phyloP scores from a whole-genome alignment of 2,113 vertebrate genomes.

The Uria aalge region DNA sequence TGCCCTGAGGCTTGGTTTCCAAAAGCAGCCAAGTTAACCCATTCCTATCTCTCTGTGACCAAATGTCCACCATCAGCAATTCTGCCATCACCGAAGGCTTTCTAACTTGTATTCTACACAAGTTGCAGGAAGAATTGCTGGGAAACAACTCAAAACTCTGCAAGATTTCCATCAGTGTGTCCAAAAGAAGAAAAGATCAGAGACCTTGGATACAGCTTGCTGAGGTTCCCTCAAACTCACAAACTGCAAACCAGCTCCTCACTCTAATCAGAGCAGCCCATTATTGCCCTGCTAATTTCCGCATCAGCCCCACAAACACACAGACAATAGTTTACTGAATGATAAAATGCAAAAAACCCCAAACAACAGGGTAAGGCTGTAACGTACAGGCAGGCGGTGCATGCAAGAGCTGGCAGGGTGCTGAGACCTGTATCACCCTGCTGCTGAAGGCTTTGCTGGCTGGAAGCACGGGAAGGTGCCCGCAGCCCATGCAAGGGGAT shows the following conservation, averaged over 20 bases:
- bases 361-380: rapidly evolving
- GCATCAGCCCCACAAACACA: neutral
- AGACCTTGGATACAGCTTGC: neutral
- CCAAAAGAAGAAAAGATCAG: neutral
- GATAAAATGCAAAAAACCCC: neutral
- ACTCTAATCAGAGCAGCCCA: neutral
- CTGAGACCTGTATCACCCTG: neutral
- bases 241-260: neutral
- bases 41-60: neutral
- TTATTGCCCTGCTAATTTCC: neutral
- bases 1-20: conserved; percentile 30
- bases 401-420: neutral
- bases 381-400: neutral
- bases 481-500: neutral
- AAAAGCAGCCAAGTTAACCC: conserved; percentile 47
- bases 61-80: neutral
- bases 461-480: neutral
- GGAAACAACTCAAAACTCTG: neutral
- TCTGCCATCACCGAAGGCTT: neutral
- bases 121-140: neutral
- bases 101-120: neutral
- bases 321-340: neutral
- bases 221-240: neutral
- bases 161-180: neutral
- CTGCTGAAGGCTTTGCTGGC: neutral